Evolutionary conservation across 2,888 invertebrate species (phyloP).

Genomic region (Zelleria hepariella): DNA sequence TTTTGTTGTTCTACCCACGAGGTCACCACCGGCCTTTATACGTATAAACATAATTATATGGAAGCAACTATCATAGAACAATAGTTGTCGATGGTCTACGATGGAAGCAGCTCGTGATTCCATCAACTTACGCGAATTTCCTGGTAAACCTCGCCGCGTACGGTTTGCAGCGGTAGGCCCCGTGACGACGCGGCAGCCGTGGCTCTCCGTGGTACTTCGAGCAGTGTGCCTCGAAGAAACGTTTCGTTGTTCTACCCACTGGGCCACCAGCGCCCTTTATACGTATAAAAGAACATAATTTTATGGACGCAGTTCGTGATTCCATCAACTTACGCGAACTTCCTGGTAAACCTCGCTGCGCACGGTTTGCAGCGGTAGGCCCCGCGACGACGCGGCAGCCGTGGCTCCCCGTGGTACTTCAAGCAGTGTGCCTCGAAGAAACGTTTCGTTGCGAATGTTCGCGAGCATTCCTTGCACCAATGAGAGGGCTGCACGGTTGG

Average conservation of each 20-base stretch:
- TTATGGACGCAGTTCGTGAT: neutral
- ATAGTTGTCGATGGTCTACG: no score
- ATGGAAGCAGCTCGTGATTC: neutral
- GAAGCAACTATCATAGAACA: no score
- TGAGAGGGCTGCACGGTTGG: neutral
- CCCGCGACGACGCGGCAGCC: neutral
- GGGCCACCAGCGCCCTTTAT: no score
- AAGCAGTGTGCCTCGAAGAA: neutral
- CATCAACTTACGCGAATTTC: neutral
- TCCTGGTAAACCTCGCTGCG: neutral
- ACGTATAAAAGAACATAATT: no score
- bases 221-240: no score
- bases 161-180: neutral
- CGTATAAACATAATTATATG: no score
- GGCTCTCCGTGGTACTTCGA: no score
- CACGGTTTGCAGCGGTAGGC: neutral
- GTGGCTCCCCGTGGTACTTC: neutral
- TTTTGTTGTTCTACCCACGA: no score
- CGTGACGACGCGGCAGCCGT: neutral
- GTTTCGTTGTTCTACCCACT: no score
- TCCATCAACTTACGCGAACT: neutral
- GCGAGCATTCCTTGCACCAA: neutral
- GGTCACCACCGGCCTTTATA: no score
- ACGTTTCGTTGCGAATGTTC: neutral
- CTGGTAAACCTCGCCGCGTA: no score